phyloP scores from a whole-genome alignment of 2,113 vertebrate species.

The Talpa occidentalis region DNA sequence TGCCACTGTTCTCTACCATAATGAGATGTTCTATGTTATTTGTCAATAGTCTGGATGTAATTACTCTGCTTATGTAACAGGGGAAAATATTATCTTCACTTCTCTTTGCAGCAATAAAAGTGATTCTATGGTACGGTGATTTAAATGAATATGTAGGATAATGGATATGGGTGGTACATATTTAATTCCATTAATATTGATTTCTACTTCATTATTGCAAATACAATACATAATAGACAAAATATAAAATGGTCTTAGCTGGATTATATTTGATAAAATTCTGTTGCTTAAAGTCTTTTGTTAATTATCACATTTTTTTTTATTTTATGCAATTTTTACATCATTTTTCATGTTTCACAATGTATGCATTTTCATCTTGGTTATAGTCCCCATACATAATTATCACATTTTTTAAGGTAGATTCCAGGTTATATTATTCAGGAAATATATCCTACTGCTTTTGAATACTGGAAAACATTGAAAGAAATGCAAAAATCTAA shows the following conservation, averaged over 20 bases:
- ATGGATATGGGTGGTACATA: neutral
- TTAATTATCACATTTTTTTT: neutral
- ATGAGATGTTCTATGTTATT: neutral
- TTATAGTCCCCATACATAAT: too few relatives aligned
- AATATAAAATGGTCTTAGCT: neutral
- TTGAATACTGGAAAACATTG: conserved; percentile 5
- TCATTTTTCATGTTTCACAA: too few relatives aligned
- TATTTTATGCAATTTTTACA: too few relatives aligned
- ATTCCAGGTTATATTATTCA: neutral
- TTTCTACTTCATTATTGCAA: neutral
- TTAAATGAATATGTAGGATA: neutral
- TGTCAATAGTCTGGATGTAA: neutral
- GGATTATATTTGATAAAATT: neutral
- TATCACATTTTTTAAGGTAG: neutral
- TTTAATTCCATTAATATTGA: neutral
- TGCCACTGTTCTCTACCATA: neutral
- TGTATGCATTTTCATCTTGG: too few relatives aligned
- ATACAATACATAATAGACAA: neutral
- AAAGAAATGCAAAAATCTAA: neutral
- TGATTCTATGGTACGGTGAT: neutral
- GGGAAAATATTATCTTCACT: neutral
- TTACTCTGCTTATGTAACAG: neutral
- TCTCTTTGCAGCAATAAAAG: neutral
- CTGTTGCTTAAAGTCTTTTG: neutral
- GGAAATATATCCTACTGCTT: neutral